Evolutionary conservation across 2,113 vertebrate genomes (phyloP), one percentile per base, ranked within the genome.

Genomic region (Falcunculus frontatus): DNA sequence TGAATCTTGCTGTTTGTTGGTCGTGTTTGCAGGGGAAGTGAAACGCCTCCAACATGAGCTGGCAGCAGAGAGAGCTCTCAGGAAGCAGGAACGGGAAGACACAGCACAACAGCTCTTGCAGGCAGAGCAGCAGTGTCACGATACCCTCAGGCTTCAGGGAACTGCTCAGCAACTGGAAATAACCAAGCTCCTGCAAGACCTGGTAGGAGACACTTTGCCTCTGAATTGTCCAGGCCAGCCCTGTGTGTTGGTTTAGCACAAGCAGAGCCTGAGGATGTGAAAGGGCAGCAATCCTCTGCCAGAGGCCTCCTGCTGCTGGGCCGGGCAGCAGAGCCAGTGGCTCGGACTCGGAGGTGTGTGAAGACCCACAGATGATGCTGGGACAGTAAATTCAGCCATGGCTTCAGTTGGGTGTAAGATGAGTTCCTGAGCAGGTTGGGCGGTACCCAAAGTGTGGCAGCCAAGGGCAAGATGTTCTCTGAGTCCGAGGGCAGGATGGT

Each of bases 1-100:
- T 72, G 56, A 56, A 16, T 46, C 29, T 85, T 78, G 44, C 37
- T 14, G 1, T 70, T 22, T 14, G 1, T 70, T 22, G 56, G 33
- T 47, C 4, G 8, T 76, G 29, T 63, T 68, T 84, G 59, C 92
- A 99, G 99, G 98, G 32, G 98, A 99, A 91, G 97, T 99, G n/a
- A 92, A 74, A 62, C 98, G 98, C 96, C 97, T 98, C 84, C 96
- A 89, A 9, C 72, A 30, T 39, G 98, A 99, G 67, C 95, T 99
- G 97, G 97, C 97, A 73, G 49, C 92, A 42, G 89, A 97, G 85
- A 96, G 94, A 81, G 91, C 37, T 68, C 72, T 10, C 29, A 72
- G 94, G 93, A 96, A 77, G 47, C 97, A 89, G 84, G 97, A 94
- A 18, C 84, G 17, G 74, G 89, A 89, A 39, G 39, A 23, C 21